Percentiles rank a stretch among this genome's conserved stretches.
Evolutionary conservation across 2,888 invertebrate genomes (phyloP).

Genomic region (Megastigmus dorsalis): DNA sequence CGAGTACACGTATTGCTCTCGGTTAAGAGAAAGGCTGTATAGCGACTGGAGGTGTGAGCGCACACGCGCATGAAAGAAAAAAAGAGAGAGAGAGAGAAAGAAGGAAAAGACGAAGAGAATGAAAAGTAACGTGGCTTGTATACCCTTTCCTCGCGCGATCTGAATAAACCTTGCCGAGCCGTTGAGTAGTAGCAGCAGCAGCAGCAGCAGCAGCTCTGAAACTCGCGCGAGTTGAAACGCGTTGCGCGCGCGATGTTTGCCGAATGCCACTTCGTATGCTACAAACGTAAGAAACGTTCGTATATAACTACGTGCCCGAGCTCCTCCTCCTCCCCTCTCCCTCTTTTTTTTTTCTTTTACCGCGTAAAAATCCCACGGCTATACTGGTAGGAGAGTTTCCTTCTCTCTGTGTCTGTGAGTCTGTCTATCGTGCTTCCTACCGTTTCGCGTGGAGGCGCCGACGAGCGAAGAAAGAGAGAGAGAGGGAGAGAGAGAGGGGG

Average conservation of each 20-base stretch:
- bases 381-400: no score
- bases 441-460: no score
- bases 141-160: conserved; percentile 58
- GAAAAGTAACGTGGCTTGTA: conserved; percentile 33
- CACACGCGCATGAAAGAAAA: not conserved
- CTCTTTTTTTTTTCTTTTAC: not conserved
- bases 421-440: not conserved
- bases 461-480: no score
- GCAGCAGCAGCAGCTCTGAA: conserved; percentile 35
- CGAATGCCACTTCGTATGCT: conserved; percentile 68
- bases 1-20: not conserved
- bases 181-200: no score
- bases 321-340: conserved; percentile 21
- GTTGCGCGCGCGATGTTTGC: conserved; percentile 62
- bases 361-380: conserved; percentile 5
- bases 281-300: conserved; percentile 60
- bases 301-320: conserved; percentile 59
- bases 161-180: conserved; percentile 66
- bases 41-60: conserved; percentile 1
- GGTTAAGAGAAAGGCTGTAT: not conserved
- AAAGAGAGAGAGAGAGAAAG: not conserved
- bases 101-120: no score
- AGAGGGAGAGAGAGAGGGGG: no score
- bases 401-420: not conserved
- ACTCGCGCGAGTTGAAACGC: conserved; percentile 62